phyloP scores from a whole-genome alignment of 2,113 vertebrate genomes.

The Thalassoma bifasciatum region DNA sequence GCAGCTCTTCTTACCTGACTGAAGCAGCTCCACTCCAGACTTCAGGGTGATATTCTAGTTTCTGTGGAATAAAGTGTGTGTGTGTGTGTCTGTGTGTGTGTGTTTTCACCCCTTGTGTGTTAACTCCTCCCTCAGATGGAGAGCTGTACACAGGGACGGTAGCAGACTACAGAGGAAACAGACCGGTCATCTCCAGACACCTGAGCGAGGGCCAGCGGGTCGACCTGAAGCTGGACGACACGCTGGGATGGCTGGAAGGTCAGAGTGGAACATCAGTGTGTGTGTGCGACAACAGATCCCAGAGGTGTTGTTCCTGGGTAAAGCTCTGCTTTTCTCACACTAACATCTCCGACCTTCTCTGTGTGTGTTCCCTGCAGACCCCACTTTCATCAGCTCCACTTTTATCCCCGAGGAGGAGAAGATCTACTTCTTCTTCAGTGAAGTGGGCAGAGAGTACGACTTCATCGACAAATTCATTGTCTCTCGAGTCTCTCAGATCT shows the following conservation, averaged over 20 bases:
- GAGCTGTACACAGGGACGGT: slow-evolving; percentile 93
- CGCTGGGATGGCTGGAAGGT: slow-evolving; percentile 91
- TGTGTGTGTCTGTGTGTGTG: too few relatives aligned
- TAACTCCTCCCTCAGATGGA: slow-evolving; percentile 80
- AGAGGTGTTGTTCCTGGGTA: too few relatives aligned
- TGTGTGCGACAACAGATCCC: too few relatives aligned
- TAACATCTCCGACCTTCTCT: background rate
- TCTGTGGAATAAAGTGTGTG: too few relatives aligned
- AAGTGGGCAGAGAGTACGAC: slow-evolving; percentile 90
- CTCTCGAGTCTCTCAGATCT: slow-evolving; percentile 90
- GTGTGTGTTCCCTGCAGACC: slow-evolving; percentile 73
- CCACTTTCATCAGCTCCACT: slow-evolving; percentile 90
- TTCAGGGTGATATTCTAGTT: too few relatives aligned
- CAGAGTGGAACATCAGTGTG: slow-evolving; percentile 3
- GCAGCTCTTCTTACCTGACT: too few relatives aligned
- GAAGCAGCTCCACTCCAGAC: too few relatives aligned
- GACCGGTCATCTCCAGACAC: slow-evolving; percentile 90
- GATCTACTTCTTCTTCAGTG: slow-evolving; percentile 96
- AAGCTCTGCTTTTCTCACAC: too few relatives aligned
- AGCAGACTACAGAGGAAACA: slow-evolving; percentile 92
- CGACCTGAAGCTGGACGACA: slow-evolving; percentile 89
- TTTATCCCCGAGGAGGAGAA: slow-evolving; percentile 84
- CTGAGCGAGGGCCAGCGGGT: slow-evolving; percentile 83
- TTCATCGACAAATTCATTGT: slow-evolving; percentile 91
- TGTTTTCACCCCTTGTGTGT: too few relatives aligned